These are phyloP conservation scores for Ormyrus labotus DNA, from an alignment of 2,888 invertebrate genomes.

Conservation along the genomic window DNA sequence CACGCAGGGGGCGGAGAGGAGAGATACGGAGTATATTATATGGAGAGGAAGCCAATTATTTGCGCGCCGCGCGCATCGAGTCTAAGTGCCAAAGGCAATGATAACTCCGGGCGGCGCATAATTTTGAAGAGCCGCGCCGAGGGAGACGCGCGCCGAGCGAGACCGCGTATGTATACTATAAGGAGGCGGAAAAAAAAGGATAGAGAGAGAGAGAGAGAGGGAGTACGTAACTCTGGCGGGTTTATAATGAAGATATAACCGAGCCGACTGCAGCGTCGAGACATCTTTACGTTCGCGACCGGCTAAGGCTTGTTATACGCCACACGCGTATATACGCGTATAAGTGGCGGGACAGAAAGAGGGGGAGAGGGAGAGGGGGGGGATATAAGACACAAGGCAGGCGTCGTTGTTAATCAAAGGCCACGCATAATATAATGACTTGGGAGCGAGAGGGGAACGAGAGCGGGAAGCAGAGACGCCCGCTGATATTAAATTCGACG, in stretches of 20 bases:
- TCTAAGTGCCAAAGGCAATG: constrained; percentile 67
- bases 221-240: constrained; percentile 72
- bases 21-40: constrained; percentile 57
- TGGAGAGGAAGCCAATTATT: constrained; percentile 71
- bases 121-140: constrained; percentile 65
- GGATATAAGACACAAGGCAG: constrained; percentile 54
- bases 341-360: constrained; percentile 34
- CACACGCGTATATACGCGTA: constrained; percentile 41
- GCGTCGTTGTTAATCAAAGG: constrained; percentile 70
- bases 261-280: constrained; percentile 68
- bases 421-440: constrained; percentile 46
- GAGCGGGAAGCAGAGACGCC: not conserved
- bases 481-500: not conserved
- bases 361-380: constrained; percentile 61
- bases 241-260: constrained; percentile 75
- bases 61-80: constrained; percentile 64
- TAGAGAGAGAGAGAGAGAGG: constrained; percentile 55
- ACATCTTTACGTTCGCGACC: constrained; percentile 72
- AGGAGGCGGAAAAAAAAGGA: constrained; percentile 23
- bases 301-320: constrained; percentile 67
- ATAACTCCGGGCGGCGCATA: constrained; percentile 72
- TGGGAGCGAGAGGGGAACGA: constrained; percentile 3
- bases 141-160: constrained; percentile 35
- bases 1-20: constrained; percentile 34
- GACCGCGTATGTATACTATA: constrained; percentile 9